Percentiles rank a stretch among this genome's conserved stretches.
Conservation (phyloP, 2,888 invertebrate species). For the Tenthredo livida region DNA sequence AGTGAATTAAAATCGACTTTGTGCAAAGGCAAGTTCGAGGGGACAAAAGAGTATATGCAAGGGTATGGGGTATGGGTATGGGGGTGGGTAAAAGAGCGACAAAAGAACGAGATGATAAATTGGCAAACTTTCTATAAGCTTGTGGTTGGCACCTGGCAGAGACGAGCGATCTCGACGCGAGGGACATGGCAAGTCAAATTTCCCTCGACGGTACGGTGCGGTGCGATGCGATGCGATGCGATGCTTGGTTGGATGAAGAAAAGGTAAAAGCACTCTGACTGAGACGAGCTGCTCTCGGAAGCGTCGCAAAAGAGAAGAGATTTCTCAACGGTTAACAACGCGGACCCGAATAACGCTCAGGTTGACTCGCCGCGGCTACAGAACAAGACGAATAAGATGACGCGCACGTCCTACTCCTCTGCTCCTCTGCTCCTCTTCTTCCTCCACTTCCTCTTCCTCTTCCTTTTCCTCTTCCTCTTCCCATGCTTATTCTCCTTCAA, state of each 20-base stretch:
- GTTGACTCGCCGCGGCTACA: neutral
- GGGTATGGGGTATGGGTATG: neutral
- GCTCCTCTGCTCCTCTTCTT: neutral
- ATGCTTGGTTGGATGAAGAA: neutral
- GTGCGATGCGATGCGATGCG: neutral
- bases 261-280: constrained; percentile 21
- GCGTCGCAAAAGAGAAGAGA: constrained; percentile 12
- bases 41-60: neutral
- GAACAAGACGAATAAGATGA: constrained; percentile 21
- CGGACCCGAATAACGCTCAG: neutral
- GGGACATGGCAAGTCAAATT: constrained; percentile 36
- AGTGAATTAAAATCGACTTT: neutral
- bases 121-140: constrained; percentile 22
- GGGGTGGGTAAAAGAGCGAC: neutral
- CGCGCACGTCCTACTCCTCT: neutral
- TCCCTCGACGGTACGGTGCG: constrained; percentile 12
- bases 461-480: neutral
- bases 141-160: constrained; percentile 32
- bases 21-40: neutral
- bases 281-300: constrained; percentile 12
- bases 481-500: constrained; percentile 44
- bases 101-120: constrained; percentile 40
- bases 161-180: constrained; percentile 2
- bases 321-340: constrained; percentile 32
- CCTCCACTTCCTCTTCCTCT: neutral